A percentile compares a stretch with the other conserved stretches of the same genome.
phyloP scores from a whole-genome alignment of 2,113 vertebrate species.

The Hiodon alosoides region DNA sequence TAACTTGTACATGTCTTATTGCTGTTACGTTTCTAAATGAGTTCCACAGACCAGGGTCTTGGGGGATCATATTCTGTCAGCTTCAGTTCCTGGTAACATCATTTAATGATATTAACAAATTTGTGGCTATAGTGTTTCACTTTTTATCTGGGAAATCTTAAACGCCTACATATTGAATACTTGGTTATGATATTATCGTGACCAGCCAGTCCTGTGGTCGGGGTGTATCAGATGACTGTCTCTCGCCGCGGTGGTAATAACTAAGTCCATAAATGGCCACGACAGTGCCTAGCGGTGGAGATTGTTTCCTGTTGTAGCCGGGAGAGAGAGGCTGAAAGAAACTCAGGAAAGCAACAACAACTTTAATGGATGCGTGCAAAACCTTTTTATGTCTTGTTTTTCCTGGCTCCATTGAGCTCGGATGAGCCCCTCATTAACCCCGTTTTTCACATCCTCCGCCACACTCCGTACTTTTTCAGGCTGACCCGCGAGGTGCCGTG shows the following conservation, averaged over 20 bases:
- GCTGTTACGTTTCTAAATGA: conserved; percentile 96
- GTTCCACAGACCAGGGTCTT: conserved; percentile 82
- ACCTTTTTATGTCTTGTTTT: conserved; percentile 46
- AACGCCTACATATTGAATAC: conserved; percentile 91
- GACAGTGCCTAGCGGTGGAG: conserved; percentile 53
- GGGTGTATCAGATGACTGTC: conserved; percentile 72
- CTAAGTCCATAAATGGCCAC: conserved; percentile 56
- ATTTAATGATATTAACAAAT: conserved; percentile 99
- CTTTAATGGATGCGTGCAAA: conserved; percentile 50
- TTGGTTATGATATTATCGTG: conserved; percentile 90
- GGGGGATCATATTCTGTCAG: conserved; percentile 84
- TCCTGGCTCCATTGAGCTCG: conserved; percentile 41
- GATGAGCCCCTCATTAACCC: conserved; percentile 57
- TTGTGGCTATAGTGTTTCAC: conserved; percentile 95
- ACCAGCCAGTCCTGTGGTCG: conserved; percentile 66
- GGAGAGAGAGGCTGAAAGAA: conserved; percentile 43
- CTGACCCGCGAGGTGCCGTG: conserved; percentile 35
- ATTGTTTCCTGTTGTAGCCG: conserved; percentile 62
- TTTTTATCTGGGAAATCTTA: conserved; percentile 95
- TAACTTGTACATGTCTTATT: conserved; percentile 95
- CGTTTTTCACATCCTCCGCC: conserved; percentile 43
- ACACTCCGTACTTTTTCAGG: conserved; percentile 47
- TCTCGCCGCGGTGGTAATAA: conserved; percentile 54
- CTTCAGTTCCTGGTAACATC: conserved; percentile 92
- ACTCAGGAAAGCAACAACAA: conserved; percentile 42